These are phyloP conservation scores for Tapirus terrestris DNA, from an alignment of 2,113 vertebrate genomes.

Conservation along the genomic window DNA sequence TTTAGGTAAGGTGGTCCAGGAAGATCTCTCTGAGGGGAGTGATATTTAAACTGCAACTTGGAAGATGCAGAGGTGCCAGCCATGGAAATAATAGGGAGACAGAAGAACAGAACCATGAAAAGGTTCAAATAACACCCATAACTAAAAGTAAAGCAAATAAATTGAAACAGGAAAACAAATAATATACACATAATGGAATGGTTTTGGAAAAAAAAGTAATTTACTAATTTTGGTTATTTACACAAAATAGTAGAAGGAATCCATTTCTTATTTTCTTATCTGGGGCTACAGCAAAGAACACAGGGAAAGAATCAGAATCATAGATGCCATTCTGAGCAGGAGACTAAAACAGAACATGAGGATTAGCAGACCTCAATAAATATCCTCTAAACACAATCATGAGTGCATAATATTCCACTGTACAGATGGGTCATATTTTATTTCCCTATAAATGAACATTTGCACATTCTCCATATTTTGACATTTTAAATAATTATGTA, in stretches of 20 bases:
- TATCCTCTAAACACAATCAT: background rate
- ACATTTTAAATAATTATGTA: background rate
- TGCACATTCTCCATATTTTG: background rate
- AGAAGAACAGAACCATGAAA: background rate
- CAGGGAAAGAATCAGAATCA: background rate
- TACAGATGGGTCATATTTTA: background rate
- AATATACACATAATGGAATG: background rate
- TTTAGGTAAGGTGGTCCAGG: background rate
- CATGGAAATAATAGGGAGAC: background rate
- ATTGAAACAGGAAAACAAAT: background rate
- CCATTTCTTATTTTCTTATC: background rate
- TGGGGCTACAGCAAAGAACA: background rate
- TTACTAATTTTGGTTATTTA: slow-evolving; percentile 7
- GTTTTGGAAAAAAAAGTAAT: background rate
- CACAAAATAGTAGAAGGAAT: background rate
- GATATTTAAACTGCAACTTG: background rate
- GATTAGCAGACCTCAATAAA: background rate
- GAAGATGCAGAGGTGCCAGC: background rate
- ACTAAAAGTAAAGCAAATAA: slow-evolving; percentile 4
- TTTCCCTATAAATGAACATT: background rate
- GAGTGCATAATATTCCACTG: background rate
- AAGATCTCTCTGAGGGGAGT: background rate
- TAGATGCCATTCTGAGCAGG: background rate
- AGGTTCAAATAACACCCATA: background rate
- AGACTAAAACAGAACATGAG: background rate